Percentiles rank a stretch among this genome's conserved stretches.
phyloP scores from a whole-genome alignment of 35 echinoderm and acorn worm species.

The Hemicentrotus pulcherrimus region DNA sequence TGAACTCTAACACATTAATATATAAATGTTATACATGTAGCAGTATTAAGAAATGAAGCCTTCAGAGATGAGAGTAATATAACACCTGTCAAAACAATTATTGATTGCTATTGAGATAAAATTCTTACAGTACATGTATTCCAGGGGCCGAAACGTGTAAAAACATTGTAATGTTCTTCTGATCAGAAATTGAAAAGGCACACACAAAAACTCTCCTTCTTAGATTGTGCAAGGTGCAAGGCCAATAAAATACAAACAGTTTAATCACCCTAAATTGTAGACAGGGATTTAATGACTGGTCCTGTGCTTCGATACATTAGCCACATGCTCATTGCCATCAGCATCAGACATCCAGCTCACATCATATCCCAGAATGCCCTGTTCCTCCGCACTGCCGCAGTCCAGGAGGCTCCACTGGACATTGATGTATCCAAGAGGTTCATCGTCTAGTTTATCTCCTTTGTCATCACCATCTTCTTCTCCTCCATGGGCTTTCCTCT shows the following conservation, averaged over 20 bases:
- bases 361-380: slow-evolving; percentile 92
- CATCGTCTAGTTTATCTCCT: not conserved
- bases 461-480: slow-evolving; percentile 32
- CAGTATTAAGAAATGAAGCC: too few species aligned
- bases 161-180: too few species aligned
- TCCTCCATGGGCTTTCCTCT: not conserved
- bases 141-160: too few species aligned
- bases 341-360: slow-evolving; percentile 71
- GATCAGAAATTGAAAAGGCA: too few species aligned
- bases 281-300: slow-evolving; percentile 77
- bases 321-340: slow-evolving; percentile 77
- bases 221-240: too few species aligned
- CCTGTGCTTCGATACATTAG: slow-evolving; percentile 36
- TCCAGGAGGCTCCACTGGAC: slow-evolving; percentile 72
- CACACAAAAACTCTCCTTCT: too few species aligned
- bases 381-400: slow-evolving; percentile 69
- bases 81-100: too few species aligned
- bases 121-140: too few species aligned
- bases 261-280: slow-evolving; percentile 62
- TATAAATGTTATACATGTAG: too few species aligned
- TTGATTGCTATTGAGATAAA: too few species aligned
- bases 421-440: slow-evolving; percentile 48
- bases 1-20: too few species aligned
- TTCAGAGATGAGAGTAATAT: too few species aligned
- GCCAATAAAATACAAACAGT: not conserved